Percentiles rank a stretch among this genome's conserved stretches.
Evolutionary conservation across 2,888 invertebrate genomes (phyloP).

Genomic region (Cephus pulcher): DNA sequence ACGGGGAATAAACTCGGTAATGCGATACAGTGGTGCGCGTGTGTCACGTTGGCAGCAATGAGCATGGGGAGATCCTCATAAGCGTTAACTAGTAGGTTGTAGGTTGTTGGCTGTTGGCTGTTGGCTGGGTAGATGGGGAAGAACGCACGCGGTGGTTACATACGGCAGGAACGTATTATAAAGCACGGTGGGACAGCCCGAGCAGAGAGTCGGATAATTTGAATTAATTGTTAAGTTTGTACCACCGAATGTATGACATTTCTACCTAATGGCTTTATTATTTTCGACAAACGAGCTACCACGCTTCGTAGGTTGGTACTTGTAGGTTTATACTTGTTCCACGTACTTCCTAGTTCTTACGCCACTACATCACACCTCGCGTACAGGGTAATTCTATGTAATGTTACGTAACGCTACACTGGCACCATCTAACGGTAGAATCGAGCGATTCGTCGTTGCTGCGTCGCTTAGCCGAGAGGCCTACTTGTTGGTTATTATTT

Average conservation of each 20-base stretch:
- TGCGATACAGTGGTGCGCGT: background rate
- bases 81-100: background rate
- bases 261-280: constrained; percentile 2
- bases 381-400: too few relatives aligned
- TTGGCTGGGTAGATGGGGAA: too few relatives aligned
- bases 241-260: constrained; percentile 3
- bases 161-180: background rate
- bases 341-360: too few relatives aligned
- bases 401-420: too few relatives aligned
- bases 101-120: background rate
- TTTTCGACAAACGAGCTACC: background rate
- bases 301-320: background rate
- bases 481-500: too few relatives aligned
- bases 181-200: background rate
- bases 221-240: background rate
- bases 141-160: too few relatives aligned
- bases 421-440: too few relatives aligned
- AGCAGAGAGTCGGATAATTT: background rate
- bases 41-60: too few relatives aligned
- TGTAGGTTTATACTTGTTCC: too few relatives aligned
- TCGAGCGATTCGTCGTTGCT: too few relatives aligned
- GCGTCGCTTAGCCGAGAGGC: too few relatives aligned
- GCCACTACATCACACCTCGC: too few relatives aligned
- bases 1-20: constrained; percentile 33
- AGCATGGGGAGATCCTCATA: background rate